Evolutionary conservation across 2,888 invertebrate species (phyloP).

Genomic region (Entomobrya multifasciata): DNA sequence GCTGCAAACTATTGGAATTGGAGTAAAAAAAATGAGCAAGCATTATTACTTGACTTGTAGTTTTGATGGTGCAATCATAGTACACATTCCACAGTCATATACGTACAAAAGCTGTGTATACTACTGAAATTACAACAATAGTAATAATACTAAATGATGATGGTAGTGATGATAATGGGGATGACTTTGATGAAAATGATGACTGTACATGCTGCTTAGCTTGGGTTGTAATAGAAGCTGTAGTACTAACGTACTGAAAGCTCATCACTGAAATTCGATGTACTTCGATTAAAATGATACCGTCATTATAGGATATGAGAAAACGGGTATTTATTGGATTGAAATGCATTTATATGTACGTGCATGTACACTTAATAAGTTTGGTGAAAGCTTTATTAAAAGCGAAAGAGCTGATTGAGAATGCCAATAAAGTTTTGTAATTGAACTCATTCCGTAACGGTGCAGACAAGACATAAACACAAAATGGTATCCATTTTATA

Average conservation of each 20-base stretch:
- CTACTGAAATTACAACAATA: neutral
- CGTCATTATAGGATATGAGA: neutral
- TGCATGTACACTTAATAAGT: neutral
- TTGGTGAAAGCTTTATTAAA: neutral
- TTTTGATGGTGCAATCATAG: too few relatives aligned
- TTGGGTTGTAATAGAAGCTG: too few relatives aligned
- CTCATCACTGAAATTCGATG: slow-evolving; percentile 35
- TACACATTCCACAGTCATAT: too few relatives aligned
- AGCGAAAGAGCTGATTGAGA: neutral
- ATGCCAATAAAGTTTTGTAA: slow-evolving; percentile 20
- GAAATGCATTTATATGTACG: slow-evolving; percentile 40
- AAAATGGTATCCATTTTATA: too few relatives aligned
- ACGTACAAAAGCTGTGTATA: neutral
- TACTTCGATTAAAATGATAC: slow-evolving; percentile 23
- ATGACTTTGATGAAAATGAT: neutral
- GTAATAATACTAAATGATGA: slow-evolving; percentile 16
- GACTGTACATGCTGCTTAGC: neutral
- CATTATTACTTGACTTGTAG: too few relatives aligned
- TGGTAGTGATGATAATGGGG: neutral
- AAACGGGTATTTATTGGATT: neutral
- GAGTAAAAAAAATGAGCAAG: too few relatives aligned
- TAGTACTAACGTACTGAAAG: too few relatives aligned
- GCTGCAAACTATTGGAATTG: too few relatives aligned
- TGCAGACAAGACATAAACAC: too few relatives aligned
- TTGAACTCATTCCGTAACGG: slow-evolving; percentile 8